A percentile compares a stretch with the other conserved stretches of the same genome.
Evolutionary conservation across 2,888 invertebrate genomes (phyloP).

Genomic region (Idaea straminata): DNA sequence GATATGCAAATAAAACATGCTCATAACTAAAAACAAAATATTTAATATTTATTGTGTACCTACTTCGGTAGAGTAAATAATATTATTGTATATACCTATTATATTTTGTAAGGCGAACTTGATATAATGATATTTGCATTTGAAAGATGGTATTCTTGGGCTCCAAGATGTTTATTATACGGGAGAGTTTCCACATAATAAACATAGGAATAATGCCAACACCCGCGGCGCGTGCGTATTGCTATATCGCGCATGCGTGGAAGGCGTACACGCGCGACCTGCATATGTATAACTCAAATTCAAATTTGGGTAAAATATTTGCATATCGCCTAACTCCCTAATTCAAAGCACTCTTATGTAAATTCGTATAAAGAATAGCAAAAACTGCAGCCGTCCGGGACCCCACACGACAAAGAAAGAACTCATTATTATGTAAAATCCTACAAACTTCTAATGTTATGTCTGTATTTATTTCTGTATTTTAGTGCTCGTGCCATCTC

Average conservation of each 20-base stretch:
- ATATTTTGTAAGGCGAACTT: conserved; percentile 38
- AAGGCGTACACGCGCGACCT: conserved; percentile 45
- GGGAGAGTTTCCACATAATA: conserved; percentile 60
- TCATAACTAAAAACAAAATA: conserved; percentile 36
- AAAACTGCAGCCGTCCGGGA: conserved; percentile 67
- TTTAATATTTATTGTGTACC: conserved; percentile 22
- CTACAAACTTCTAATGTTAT: conserved; percentile 66
- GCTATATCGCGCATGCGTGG: conserved; percentile 37
- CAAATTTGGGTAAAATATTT: conserved; percentile 74
- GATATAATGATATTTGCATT: conserved; percentile 68
- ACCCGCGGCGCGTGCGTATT: conserved; percentile 68
- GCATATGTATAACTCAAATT: conserved; percentile 50
- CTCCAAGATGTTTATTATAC: conserved; percentile 43
- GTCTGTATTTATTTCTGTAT: conserved; percentile 76
- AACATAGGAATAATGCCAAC: conserved; percentile 52
- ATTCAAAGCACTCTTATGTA: conserved; percentile 70
- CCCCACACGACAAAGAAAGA: conserved; percentile 61
- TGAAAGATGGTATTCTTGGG: conserved; percentile 62
- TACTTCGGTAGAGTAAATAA: conserved; percentile 48
- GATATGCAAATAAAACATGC: conserved; percentile 74
- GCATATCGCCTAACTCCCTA: conserved; percentile 78
- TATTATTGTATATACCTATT: conserved; percentile 35
- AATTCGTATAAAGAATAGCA: conserved; percentile 64
- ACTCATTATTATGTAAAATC: conserved; percentile 67
- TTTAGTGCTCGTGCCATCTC: conserved; percentile 46